A percentile compares a stretch with the other conserved stretches of the same genome.
Conservation (phyloP, 2,888 invertebrate genomes). For the Eristalis intricaria region DNA sequence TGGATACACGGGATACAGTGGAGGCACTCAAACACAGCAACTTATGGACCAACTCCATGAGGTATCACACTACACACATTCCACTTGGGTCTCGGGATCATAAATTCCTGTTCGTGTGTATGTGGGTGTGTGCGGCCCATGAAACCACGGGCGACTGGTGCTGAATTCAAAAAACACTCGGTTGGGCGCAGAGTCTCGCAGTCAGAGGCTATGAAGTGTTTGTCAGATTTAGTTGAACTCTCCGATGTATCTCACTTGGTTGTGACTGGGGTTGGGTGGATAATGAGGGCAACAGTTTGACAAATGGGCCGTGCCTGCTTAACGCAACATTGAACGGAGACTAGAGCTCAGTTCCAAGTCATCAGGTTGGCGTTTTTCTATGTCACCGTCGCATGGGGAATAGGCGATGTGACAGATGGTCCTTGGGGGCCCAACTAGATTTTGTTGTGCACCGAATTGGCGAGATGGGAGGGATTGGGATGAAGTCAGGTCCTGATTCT, state of each 20-base stretch:
- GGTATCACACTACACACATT: slow-evolving; percentile 1
- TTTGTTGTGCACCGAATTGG: too few species aligned
- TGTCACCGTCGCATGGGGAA: background rate
- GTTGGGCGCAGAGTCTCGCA: background rate
- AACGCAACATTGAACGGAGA: background rate
- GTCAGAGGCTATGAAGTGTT: slow-evolving; percentile 9
- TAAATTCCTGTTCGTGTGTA: slow-evolving; percentile 10
- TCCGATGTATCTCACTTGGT: background rate
- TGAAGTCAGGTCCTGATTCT: too few species aligned
- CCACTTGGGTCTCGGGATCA: slow-evolving; percentile 1
- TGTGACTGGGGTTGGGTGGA: background rate
- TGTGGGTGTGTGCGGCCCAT: background rate
- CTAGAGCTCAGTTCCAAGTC: background rate
- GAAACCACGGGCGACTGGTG: background rate
- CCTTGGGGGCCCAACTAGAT: too few species aligned
- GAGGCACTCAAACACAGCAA: background rate
- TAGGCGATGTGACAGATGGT: background rate
- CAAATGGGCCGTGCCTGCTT: background rate
- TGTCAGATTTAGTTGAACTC: slow-evolving; percentile 8
- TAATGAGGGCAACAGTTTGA: background rate
- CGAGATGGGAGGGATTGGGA: too few species aligned
- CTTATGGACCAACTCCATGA: background rate
- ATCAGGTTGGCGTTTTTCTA: background rate
- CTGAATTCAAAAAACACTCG: slow-evolving; percentile 7
- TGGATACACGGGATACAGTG: background rate